Percentiles rank a stretch among this genome's conserved stretches.
Evolutionary conservation across 2,113 vertebrate genomes (phyloP).

Genomic region (Nycticorax nycticorax): DNA sequence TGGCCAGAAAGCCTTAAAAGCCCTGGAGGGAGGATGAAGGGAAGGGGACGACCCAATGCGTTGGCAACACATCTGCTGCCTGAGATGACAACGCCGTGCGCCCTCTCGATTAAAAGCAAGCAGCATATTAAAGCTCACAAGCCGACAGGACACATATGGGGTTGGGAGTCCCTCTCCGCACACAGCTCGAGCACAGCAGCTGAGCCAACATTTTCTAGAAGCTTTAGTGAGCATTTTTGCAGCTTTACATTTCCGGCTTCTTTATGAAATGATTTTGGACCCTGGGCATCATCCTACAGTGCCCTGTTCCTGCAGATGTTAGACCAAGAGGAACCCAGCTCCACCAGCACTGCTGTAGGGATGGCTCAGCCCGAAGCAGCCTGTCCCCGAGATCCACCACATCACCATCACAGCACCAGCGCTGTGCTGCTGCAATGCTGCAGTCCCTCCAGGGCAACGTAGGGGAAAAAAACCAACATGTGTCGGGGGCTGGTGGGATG

Average conservation of each 20-base stretch:
- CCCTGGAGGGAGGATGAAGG: not conserved
- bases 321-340: not conserved
- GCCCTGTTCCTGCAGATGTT: not conserved
- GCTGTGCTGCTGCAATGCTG: not conserved
- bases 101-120: not conserved
- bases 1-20: not conserved
- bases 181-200: not conserved
- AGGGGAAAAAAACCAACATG: not conserved
- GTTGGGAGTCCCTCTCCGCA: not conserved
- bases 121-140: not conserved
- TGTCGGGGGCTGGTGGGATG: not conserved
- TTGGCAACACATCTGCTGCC: not conserved
- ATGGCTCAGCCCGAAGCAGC: not conserved
- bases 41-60: not conserved
- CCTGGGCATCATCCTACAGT: not conserved
- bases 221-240: not conserved
- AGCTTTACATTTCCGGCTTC: not conserved
- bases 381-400: not conserved
- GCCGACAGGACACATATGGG: accelerated
- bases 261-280: not conserved
- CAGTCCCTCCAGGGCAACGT: not conserved
- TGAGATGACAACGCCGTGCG: not conserved
- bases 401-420: not conserved
- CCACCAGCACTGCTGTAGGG: not conserved
- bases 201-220: not conserved